Conservation (phyloP, 2,888 invertebrate species). For the Myathropa florea region DNA sequence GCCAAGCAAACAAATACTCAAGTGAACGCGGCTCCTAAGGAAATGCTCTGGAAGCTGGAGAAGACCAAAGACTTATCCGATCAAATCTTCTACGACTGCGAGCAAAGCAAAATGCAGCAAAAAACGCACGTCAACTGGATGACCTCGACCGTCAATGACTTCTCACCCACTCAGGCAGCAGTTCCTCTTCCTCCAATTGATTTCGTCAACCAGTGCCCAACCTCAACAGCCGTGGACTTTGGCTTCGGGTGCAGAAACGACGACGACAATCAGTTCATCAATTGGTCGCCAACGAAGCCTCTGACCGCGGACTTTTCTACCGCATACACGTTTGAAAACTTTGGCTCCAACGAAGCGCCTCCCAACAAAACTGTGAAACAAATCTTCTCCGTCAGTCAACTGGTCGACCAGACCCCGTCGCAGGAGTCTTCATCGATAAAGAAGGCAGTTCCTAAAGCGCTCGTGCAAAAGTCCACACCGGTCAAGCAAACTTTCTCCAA, state of each 20-base stretch:
- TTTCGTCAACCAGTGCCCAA: slow-evolving; percentile 45
- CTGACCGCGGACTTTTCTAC: slow-evolving; percentile 46
- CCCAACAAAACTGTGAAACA: slow-evolving; percentile 75
- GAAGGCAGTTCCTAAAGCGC: slow-evolving; percentile 13
- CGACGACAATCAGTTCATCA: slow-evolving; percentile 64
- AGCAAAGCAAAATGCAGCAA: slow-evolving; percentile 53
- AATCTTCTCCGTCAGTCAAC: slow-evolving; percentile 84
- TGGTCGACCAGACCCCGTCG: slow-evolving; percentile 81
- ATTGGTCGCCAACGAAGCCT: slow-evolving; percentile 65
- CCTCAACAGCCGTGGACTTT: slow-evolving; percentile 29
- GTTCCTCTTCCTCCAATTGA: slow-evolving; percentile 44
- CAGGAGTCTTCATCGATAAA: slow-evolving; percentile 70
- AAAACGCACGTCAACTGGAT: slow-evolving; percentile 72
- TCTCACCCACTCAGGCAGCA: background rate
- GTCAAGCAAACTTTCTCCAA: slow-evolving; percentile 59
- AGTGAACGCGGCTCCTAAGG: background rate
- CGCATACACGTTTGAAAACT: slow-evolving; percentile 58
- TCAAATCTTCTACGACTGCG: slow-evolving; percentile 65
- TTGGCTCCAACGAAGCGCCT: slow-evolving; percentile 56
- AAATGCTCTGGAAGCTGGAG: slow-evolving; percentile 34
- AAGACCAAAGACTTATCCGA: slow-evolving; percentile 33
- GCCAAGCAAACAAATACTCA: slow-evolving; percentile 51
- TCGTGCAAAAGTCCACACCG: slow-evolving; percentile 15
- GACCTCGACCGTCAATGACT: slow-evolving; percentile 81
- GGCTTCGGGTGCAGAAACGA: slow-evolving; percentile 51